Base-by-base conservation (phyloP, 2,797 vertebrate species). In the Presbytis comata region DNA sequence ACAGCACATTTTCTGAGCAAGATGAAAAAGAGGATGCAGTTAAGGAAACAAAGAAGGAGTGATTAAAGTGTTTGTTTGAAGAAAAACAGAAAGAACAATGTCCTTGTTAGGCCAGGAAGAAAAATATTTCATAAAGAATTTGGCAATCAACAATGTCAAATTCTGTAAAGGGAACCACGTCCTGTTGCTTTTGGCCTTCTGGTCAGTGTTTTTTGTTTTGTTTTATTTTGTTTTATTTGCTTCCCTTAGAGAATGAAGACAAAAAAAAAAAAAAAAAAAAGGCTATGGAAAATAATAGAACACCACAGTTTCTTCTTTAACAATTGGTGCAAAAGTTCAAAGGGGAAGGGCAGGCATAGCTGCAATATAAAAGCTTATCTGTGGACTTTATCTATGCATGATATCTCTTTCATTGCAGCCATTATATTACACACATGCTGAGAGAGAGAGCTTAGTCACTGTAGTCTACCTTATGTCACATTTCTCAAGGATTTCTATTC, bases 401-500 rank as follows among this genome's bases (percentile, higher is more conserved):
- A 70, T 7, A 2, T 85, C 36, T 36, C 87, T 75, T 41, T 59
- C 46, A 39, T 30, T 79, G 59, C 57, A 39, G n/a, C 36, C 86
- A 91, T 28, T 17, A 26, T 82, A 91, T 28, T 17, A 26, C 59
- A 59, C 39, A 26, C 86, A 95, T 1, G 24, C 82, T 5, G 36
- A 90, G 39, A 81, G 36, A 39, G 74, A 41, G 19, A 41, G n/a
- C 57, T 67, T 44, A 81, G 82, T 95, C 79, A 36, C 55, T 75
- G 36, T 41, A 36, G 28, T 80, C 53, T 61, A 55, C 70, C 55
- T 21, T 74, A 9, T 72, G 96, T 80, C 76, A 53, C 80, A 75
- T 97, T 97, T 97, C 96, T 95, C 96, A 24, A 91, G 92, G 95
- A 96, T 84, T 95, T 96, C 97, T 90, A 67, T 86, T 95, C 84